A percentile compares a stretch with the other conserved stretches of the same genome.
phyloP scores from a whole-genome alignment of 2,888 invertebrate genomes.

The Tigriopus californicus region DNA sequence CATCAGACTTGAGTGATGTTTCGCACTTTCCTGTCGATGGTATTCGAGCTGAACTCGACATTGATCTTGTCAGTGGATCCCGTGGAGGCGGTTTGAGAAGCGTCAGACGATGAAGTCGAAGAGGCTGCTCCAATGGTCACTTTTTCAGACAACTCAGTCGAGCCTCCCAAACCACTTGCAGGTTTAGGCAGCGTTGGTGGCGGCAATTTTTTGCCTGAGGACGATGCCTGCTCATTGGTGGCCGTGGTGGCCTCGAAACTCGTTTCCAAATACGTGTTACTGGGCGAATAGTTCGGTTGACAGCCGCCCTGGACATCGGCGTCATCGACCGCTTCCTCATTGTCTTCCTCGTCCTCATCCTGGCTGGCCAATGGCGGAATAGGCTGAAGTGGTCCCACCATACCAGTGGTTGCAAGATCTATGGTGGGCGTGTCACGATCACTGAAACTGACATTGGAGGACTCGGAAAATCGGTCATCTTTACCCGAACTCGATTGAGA shows the following conservation, averaged over 20 bases:
- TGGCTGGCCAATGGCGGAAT: not conserved
- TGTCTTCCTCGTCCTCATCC: too few relatives aligned
- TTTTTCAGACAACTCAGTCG: not conserved
- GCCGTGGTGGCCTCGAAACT: not conserved
- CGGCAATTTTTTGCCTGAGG: not conserved
- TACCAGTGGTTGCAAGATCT: not conserved
- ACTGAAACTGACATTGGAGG: conserved; percentile 2
- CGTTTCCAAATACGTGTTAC: conserved; percentile 3
- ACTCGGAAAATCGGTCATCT: not conserved
- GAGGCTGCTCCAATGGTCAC: not conserved
- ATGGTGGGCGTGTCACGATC: not conserved
- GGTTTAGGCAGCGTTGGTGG: not conserved
- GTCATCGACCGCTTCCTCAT: too few relatives aligned
- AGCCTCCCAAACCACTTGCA: not conserved
- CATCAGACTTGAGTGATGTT: conserved; percentile 3
- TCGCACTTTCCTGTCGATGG: conserved; percentile 1
- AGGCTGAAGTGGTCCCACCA: too few relatives aligned
- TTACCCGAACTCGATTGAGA: not conserved
- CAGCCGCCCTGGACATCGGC: too few relatives aligned
- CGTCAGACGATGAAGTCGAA: too few relatives aligned
- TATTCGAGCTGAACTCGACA: not conserved
- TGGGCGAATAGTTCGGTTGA: not conserved
- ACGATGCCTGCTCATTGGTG: not conserved
- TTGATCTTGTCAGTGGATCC: not conserved
- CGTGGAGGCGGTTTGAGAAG: too few relatives aligned